Conservation (phyloP, 2,888 invertebrate species). For the Amphimallon solstitiale region DNA sequence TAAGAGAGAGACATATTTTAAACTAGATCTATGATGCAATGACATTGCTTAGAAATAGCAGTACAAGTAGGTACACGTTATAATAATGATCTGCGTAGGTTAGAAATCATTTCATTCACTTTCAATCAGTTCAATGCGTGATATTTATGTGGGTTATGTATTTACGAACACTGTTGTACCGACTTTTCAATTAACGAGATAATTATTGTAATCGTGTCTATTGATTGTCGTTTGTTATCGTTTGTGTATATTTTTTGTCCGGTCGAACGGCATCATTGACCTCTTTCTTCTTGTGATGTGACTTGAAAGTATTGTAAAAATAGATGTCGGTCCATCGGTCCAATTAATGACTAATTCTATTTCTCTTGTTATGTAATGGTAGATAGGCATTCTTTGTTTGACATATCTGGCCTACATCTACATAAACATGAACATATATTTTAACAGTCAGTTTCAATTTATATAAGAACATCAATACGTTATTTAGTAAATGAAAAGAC, state of each 20-base stretch:
- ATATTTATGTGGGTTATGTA: slow-evolving; percentile 25
- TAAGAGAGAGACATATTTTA: background rate
- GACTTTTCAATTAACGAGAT: slow-evolving; percentile 8
- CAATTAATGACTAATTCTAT: slow-evolving; percentile 22
- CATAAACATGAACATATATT: background rate
- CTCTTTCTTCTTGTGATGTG: slow-evolving; percentile 11
- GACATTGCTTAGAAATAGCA: background rate
- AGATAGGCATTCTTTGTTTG: slow-evolving; percentile 24
- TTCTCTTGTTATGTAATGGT: slow-evolving; percentile 26
- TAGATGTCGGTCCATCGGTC: slow-evolving; percentile 22
- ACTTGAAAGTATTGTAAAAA: slow-evolving; percentile 22
- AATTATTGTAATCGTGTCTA: slow-evolving; percentile 12
- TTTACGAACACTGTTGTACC: background rate
- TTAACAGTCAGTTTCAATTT: background rate
- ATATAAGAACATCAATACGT: background rate
- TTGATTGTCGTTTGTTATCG: slow-evolving; percentile 19
- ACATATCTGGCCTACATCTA: slow-evolving; percentile 12
- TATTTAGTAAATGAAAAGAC: too few relatives aligned
- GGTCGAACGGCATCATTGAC: slow-evolving; percentile 12
- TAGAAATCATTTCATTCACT: slow-evolving; percentile 23
- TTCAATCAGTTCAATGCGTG: slow-evolving; percentile 25
- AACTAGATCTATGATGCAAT: slow-evolving; percentile 8
- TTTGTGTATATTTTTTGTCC: slow-evolving; percentile 2
- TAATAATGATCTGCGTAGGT: slow-evolving; percentile 14
- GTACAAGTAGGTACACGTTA: background rate